Percentiles rank a stretch among this genome's conserved stretches.
phyloP scores from a whole-genome alignment of 1,140 invertebrate species.

The Lanistes nyassanus region DNA sequence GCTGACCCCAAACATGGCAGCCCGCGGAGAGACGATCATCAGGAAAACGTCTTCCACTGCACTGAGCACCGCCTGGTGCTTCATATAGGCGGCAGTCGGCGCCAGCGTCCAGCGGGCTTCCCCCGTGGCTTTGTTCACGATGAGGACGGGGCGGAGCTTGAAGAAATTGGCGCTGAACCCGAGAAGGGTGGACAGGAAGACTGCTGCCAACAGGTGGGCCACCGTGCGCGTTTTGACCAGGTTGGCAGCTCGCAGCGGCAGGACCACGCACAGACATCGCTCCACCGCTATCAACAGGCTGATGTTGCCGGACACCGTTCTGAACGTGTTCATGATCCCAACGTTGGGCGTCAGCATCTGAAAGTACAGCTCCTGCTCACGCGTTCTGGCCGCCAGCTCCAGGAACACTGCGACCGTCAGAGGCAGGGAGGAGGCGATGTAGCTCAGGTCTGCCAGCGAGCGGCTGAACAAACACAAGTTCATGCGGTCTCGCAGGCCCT shows the following conservation, averaged over 20 bases:
- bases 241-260: background rate
- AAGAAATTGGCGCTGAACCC: conserved; percentile 4
- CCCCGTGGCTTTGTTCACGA: background rate
- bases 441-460: no score
- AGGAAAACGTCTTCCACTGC: background rate
- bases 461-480: no score
- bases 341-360: no score
- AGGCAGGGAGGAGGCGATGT: no score
- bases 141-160: background rate
- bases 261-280: conserved; percentile 5
- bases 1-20: conserved; percentile 9
- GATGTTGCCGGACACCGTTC: background rate
- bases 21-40: conserved; percentile 16
- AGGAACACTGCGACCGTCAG: no score
- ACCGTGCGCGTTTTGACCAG: conserved; percentile 9
- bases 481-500: no score
- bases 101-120: background rate
- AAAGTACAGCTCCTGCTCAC: no score
- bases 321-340: no score
- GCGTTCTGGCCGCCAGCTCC: no score
- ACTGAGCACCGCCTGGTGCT: conserved; percentile 1
- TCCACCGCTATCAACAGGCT: conserved; percentile 8
- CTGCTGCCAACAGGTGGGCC: background rate
- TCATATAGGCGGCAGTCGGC: background rate
- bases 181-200: background rate